Evolutionary conservation across 2,113 vertebrate genomes (phyloP).

Genomic region (Xiphias gladius): DNA sequence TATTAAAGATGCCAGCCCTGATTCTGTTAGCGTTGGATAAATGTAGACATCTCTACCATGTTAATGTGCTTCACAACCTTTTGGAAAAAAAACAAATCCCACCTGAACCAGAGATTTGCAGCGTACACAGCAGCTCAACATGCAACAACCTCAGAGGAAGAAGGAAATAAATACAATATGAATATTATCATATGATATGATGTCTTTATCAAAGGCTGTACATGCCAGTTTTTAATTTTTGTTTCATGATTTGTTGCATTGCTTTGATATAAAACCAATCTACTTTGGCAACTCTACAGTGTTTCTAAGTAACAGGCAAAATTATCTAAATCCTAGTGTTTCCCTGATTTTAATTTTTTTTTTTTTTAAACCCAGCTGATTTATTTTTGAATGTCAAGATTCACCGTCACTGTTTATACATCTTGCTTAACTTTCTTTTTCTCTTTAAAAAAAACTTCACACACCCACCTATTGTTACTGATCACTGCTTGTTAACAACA

Average conservation of each 20-base stretch:
- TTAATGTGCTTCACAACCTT: too few species aligned
- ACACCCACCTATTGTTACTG: neutral
- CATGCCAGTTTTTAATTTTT: neutral
- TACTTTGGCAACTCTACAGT: neutral
- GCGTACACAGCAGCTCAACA: neutral
- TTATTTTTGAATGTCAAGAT: neutral
- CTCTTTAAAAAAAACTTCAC: neutral
- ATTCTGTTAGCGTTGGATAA: too few species aligned
- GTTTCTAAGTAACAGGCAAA: neutral
- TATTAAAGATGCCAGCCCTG: too few species aligned
- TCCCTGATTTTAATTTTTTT: neutral
- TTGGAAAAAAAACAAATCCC: neutral
- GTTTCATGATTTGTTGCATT: neutral
- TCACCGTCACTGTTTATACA: neutral
- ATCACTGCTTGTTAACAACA: too few species aligned
- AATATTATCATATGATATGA: conserved; percentile 9
- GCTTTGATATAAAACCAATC: conserved; percentile 16
- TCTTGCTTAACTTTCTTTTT: too few species aligned
- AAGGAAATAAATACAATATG: neutral
- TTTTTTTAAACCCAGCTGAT: neutral
- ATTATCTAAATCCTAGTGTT: too few species aligned
- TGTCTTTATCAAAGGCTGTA: conserved; percentile 16
- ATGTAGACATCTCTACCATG: too few species aligned
- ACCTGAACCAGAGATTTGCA: neutral
- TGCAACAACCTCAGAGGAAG: neutral